A percentile compares a stretch with the other conserved stretches of the same genome.
Evolutionary conservation across 1,140 invertebrate genomes (phyloP).

Genomic region (Drosophila ercepeae): DNA sequence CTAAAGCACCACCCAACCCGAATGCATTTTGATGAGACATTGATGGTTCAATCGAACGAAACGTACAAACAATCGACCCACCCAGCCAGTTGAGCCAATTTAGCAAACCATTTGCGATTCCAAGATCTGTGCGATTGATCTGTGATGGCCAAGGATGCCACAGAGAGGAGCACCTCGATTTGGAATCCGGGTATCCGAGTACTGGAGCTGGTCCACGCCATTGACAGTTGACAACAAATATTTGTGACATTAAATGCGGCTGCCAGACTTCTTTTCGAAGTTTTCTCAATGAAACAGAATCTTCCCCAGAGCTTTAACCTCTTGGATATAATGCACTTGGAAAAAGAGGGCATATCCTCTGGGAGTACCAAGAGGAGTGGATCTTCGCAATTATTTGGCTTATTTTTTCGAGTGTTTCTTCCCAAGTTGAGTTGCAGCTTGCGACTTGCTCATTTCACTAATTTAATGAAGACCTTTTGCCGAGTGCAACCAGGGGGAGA

Average conservation of each 20-base stretch:
- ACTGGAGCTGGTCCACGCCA: slow-evolving; percentile 14
- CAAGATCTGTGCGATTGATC: slow-evolving; percentile 27
- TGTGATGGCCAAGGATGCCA: slow-evolving; percentile 6
- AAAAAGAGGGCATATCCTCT: not conserved
- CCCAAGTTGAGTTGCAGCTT: slow-evolving; percentile 26
- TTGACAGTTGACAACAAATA: slow-evolving; percentile 79
- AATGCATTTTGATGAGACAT: slow-evolving; percentile 73
- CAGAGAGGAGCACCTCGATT: slow-evolving; percentile 33
- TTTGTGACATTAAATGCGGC: slow-evolving; percentile 75
- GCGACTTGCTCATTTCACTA: slow-evolving; percentile 75
- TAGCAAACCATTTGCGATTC: slow-evolving; percentile 70
- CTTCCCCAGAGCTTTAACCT: not conserved
- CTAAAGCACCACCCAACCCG: slow-evolving; percentile 39
- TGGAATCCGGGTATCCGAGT: not conserved
- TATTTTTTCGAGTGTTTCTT: slow-evolving; percentile 12
- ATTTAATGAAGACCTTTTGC: slow-evolving; percentile 80
- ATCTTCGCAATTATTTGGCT: not conserved
- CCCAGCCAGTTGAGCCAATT: slow-evolving; percentile 72
- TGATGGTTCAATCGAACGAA: slow-evolving; percentile 77
- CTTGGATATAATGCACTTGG: not conserved
- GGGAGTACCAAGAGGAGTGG: no score
- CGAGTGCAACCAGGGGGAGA: slow-evolving; percentile 5
- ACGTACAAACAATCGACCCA: slow-evolving; percentile 59
- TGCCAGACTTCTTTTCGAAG: slow-evolving; percentile 6
- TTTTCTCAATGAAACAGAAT: slow-evolving; percentile 15